Evolutionary conservation across 2,888 invertebrate species (phyloP).

Genomic region (Ormyrus nitidulus): DNA sequence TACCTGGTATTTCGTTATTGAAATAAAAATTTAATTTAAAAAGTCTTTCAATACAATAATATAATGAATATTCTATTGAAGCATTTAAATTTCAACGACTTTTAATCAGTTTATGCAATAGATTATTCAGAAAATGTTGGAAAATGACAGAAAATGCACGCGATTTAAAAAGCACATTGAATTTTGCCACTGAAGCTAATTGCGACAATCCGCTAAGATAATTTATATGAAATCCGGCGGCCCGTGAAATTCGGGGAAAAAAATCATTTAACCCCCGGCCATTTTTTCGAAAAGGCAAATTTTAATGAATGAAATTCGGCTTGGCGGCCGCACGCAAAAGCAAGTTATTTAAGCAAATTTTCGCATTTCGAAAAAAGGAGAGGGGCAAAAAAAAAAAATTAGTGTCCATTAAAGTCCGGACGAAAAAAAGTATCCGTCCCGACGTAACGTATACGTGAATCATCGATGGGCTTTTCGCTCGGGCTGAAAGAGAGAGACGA

Average conservation of each 20-base stretch:
- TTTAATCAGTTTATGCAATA: no score
- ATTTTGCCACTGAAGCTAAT: no score
- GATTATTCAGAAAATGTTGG: no score
- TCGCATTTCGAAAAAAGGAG: not conserved
- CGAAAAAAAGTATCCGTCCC: slow-evolving; percentile 4
- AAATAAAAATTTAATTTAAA: no score
- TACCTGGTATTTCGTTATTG: no score
- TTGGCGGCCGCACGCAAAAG: no score
- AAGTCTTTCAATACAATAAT: no score
- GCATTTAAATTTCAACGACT: no score
- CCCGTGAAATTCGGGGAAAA: not conserved
- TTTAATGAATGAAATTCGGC: not conserved
- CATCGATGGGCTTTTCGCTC: slow-evolving; percentile 27
- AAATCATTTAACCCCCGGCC: not conserved
- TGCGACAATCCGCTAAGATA: not conserved
- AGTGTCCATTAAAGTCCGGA: slow-evolving; percentile 28
- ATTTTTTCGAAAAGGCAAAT: not conserved
- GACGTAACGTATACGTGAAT: not conserved
- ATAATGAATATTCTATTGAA: no score
- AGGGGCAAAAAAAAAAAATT: slow-evolving; percentile 4
- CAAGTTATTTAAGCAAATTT: no score
- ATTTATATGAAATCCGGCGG: not conserved
- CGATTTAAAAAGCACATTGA: no score
- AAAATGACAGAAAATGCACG: no score
- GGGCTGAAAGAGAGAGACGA: slow-evolving; percentile 12